Conservation (phyloP, 2,888 invertebrate species). For the Diaprepes abbreviatus region DNA sequence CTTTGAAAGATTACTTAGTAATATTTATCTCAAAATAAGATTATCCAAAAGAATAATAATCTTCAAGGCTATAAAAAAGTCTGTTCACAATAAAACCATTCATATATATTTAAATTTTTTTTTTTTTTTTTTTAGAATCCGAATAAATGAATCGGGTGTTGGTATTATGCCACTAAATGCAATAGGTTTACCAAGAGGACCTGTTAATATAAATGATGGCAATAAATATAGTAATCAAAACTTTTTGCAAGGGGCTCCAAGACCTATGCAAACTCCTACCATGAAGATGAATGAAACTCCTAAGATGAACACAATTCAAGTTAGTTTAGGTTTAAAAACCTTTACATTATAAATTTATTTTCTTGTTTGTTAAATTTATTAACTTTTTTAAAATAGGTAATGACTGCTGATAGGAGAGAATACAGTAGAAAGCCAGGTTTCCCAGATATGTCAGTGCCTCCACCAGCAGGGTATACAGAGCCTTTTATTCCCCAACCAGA, state of each 20-base stretch:
- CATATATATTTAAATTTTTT: too few relatives aligned
- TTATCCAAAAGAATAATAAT: too few relatives aligned
- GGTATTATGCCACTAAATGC: conserved; percentile 71
- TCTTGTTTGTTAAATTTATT: neutral
- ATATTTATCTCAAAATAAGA: too few relatives aligned
- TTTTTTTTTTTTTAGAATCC: conserved; percentile 70
- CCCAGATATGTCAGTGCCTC: conserved; percentile 76
- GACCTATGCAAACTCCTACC: conserved; percentile 64
- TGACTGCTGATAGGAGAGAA: conserved; percentile 92
- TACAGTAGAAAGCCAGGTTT: conserved; percentile 80
- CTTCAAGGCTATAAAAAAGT: too few relatives aligned
- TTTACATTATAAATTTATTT: too few relatives aligned
- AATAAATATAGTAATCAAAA: conserved; percentile 69
- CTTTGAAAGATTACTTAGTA: too few relatives aligned
- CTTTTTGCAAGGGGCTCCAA: conserved; percentile 28
- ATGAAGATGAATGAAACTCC: conserved; percentile 72
- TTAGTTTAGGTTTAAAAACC: conserved; percentile 59
- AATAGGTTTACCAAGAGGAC: conserved; percentile 64
- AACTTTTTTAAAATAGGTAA: conserved; percentile 71
- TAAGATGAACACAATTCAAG: conserved; percentile 89
- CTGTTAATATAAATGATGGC: conserved; percentile 75
- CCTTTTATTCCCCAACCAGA: conserved; percentile 64
- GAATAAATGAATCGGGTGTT: conserved; percentile 86
- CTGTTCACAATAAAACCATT: too few relatives aligned
- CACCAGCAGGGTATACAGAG: conserved; percentile 69